Conservation (phyloP, 2,113 vertebrate species). For the Gadus macrocephalus region DNA sequence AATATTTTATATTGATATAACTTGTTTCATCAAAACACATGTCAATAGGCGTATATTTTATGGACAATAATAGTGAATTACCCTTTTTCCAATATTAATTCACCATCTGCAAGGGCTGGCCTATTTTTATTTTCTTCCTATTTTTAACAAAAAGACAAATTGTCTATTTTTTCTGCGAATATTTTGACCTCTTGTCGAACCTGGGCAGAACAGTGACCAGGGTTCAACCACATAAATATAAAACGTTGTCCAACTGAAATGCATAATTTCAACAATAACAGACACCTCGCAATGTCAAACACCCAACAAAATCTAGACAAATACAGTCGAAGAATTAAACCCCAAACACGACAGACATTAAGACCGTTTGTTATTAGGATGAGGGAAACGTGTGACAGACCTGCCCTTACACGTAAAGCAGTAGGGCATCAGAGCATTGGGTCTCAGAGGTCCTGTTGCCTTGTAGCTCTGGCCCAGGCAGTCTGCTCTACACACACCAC, state of each 20-base stretch:
- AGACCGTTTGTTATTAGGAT: constrained; percentile 16
- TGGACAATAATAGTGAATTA: not conserved
- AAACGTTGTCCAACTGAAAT: not conserved
- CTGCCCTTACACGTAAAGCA: constrained; percentile 41
- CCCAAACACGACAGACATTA: constrained; percentile 9
- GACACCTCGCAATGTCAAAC: no score
- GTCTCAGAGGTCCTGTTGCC: constrained; percentile 63
- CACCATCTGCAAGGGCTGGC: not conserved
- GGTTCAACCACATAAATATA: not conserved
- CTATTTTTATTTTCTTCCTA: not conserved
- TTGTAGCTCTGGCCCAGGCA: constrained; percentile 80
- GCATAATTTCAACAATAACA: no score
- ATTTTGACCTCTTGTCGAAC: not conserved
- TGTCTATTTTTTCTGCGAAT: not conserved
- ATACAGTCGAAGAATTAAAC: constrained; percentile 7
- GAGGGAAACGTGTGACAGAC: constrained; percentile 30
- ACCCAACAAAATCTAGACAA: constrained; percentile 14
- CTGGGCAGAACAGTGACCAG: not conserved
- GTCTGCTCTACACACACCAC: constrained; percentile 68
- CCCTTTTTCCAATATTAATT: not conserved
- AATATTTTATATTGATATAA: not conserved
- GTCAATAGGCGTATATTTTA: not conserved
- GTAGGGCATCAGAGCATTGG: constrained; percentile 58
- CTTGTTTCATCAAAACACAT: not conserved
- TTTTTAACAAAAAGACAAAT: not conserved